A percentile compares a stretch with the other conserved stretches of the same genome.
Evolutionary conservation across 2,888 invertebrate genomes (phyloP).

Genomic region (Eledona agricola): DNA sequence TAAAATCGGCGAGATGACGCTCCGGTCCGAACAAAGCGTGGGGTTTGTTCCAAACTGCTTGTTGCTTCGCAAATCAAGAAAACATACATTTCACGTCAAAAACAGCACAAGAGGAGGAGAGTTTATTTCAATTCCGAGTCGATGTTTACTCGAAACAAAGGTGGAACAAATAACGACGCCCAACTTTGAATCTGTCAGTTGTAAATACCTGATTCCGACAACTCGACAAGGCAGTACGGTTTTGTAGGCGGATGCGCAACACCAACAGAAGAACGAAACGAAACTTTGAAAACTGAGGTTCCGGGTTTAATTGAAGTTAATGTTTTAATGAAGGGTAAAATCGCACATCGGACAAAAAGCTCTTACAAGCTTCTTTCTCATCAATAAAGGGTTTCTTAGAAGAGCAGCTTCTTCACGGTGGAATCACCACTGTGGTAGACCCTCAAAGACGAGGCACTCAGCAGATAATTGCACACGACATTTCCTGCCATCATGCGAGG

Average conservation of each 20-base stretch:
- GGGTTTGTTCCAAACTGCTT: conserved; percentile 18
- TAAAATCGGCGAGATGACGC: conserved; percentile 19
- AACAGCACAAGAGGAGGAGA: conserved; percentile 27
- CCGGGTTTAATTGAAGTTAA: conserved; percentile 22
- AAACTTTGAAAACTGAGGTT: conserved; percentile 5
- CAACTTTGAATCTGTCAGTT: conserved; percentile 40
- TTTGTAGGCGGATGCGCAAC: conserved; percentile 30
- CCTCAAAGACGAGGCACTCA: conserved; percentile 47
- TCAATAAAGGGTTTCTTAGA: conserved; percentile 22
- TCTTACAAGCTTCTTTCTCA: conserved; percentile 24
- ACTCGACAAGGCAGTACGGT: conserved; percentile 36
- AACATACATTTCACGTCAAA: conserved; percentile 33
- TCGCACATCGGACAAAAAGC: conserved; percentile 17
- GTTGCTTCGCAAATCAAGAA: conserved; percentile 28
- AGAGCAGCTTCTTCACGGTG: conserved; percentile 23
- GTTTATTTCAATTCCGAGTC: conserved; percentile 28
- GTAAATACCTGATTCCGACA: conserved; percentile 39
- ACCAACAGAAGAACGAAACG: conserved; percentile 16
- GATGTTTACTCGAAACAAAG: conserved; percentile 37
- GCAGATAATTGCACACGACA: conserved; percentile 52
- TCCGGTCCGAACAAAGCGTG: conserved; percentile 16
- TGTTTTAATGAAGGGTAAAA: conserved; percentile 29
- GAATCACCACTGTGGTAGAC: conserved; percentile 36
- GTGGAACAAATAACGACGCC: conserved; percentile 37
- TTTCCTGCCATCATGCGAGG: conserved; percentile 49